Percentiles rank a stretch among this genome's conserved stretches.
Evolutionary conservation across 2,888 invertebrate genomes (phyloP).

Genomic region (Epinotia ramella): DNA sequence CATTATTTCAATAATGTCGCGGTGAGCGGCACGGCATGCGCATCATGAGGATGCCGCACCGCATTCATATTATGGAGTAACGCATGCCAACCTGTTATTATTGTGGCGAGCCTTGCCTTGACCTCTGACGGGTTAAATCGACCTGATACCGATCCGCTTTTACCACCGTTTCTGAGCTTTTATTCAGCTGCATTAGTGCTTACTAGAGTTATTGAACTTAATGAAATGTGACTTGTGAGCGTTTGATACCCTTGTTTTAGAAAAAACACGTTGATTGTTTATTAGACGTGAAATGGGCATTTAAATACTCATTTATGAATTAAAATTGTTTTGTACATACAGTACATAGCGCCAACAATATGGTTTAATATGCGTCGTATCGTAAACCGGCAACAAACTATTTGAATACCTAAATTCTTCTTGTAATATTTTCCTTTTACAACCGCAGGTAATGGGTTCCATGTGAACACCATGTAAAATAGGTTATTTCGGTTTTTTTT

Average conservation of each 20-base stretch:
- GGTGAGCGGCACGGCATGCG: background rate
- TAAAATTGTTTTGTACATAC: no score
- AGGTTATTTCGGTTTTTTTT: background rate
- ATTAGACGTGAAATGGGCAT: no score
- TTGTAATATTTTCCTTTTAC: background rate
- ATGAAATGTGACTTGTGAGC: background rate
- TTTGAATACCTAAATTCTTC: background rate
- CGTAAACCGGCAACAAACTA: background rate
- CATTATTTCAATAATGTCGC: slow-evolving; percentile 1
- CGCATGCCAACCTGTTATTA: slow-evolving; percentile 12
- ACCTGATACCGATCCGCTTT: slow-evolving; percentile 10
- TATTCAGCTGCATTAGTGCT: background rate
- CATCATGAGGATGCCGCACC: background rate
- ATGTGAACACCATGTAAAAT: background rate
- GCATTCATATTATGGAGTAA: background rate
- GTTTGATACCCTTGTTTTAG: no score
- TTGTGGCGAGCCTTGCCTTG: slow-evolving; percentile 59
- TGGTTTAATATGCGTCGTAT: no score
- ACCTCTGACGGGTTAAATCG: slow-evolving; percentile 64
- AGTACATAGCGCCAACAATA: no score
- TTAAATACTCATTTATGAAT: no score
- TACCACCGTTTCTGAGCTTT: slow-evolving; percentile 16
- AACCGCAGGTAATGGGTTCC: no score
- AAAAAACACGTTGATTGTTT: no score
- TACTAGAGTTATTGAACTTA: background rate